Percentiles rank a stretch among this genome's conserved stretches.
These are phyloP conservation scores for Drosophila ironensis DNA, from an alignment of 1,140 invertebrate species.

Conservation along the genomic window DNA sequence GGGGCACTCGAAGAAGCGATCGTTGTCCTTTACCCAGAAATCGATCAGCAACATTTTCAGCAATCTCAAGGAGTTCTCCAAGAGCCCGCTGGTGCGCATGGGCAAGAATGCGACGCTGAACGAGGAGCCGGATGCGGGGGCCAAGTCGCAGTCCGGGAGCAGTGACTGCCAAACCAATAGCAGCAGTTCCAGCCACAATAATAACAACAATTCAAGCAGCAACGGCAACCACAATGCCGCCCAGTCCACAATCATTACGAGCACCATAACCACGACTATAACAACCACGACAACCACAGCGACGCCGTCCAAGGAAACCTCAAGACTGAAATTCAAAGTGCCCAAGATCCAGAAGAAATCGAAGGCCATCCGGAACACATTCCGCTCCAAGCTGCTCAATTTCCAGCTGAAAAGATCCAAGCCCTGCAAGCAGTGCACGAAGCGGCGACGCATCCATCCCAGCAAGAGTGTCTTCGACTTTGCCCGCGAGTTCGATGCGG, in stretches of 20 bases:
- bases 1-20: conserved; percentile 61
- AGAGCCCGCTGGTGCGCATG: conserved; percentile 61
- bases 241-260: conserved; percentile 53
- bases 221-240: conserved; percentile 39
- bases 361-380: conserved; percentile 78
- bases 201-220: conserved; percentile 33
- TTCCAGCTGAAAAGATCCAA: conserved; percentile 69
- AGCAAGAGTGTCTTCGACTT: conserved; percentile 76
- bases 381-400: conserved; percentile 71
- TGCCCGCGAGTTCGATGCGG: conserved; percentile 58
- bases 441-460: conserved; percentile 74
- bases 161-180: conserved; percentile 26
- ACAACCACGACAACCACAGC: conserved; percentile 40
- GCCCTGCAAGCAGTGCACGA: conserved; percentile 75
- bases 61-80: conserved; percentile 78
- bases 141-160: conserved; percentile 26
- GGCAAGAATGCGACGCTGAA: conserved; percentile 22
- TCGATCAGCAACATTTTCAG: conserved; percentile 72
- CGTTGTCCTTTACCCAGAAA: conserved; percentile 75
- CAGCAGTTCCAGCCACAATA: conserved; percentile 29
- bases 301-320: conserved; percentile 75
- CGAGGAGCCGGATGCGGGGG: conserved; percentile 31
- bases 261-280: conserved; percentile 51
- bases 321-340: conserved; percentile 81
- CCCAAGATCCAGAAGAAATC: conserved; percentile 80